These are phyloP conservation scores for Empidonax alnorum DNA, from an alignment of 2,113 vertebrate genomes.

Conservation along the genomic window DNA sequence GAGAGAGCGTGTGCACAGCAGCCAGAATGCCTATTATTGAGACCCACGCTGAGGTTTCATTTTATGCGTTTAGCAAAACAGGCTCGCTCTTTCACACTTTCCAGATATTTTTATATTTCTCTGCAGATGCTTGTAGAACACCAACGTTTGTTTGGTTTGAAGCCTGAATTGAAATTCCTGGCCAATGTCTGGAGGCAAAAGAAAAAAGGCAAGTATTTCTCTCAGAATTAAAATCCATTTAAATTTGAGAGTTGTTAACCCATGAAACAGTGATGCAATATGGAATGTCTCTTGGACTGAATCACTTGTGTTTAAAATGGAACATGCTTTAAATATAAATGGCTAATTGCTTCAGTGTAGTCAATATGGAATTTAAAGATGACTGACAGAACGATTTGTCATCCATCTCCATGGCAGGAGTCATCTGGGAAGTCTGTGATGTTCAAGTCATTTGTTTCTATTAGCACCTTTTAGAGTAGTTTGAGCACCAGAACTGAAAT, in stretches of 20 bases:
- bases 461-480: conserved; percentile 5
- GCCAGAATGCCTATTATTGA: conserved; percentile 8
- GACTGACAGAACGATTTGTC: background rate
- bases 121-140: conserved; percentile 67
- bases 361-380: conserved; percentile 13
- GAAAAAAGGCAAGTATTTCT: conserved; percentile 10
- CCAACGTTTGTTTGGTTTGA: conserved; percentile 39
- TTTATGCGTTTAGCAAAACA: conserved; percentile 57
- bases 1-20: conserved; percentile 15
- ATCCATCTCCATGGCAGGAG: background rate
- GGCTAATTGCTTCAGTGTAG: background rate
- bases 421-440: conserved; percentile 22
- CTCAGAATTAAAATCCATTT: conserved; percentile 43
- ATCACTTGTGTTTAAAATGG: conserved; percentile 55
- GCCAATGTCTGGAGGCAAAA: background rate
- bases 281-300: conserved; percentile 10
- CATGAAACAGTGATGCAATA: background rate
- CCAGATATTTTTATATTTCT: conserved; percentile 71
- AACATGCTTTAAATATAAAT: conserved; percentile 7
- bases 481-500: conserved; percentile 4
- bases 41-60: conserved; percentile 49
- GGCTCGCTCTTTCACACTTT: conserved; percentile 63
- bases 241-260: conserved; percentile 31
- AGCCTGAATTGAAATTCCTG: conserved; percentile 38
- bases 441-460: conserved; percentile 23